phyloP scores from a whole-genome alignment of 2,888 invertebrate genomes.

The Deroplatys truncata region DNA sequence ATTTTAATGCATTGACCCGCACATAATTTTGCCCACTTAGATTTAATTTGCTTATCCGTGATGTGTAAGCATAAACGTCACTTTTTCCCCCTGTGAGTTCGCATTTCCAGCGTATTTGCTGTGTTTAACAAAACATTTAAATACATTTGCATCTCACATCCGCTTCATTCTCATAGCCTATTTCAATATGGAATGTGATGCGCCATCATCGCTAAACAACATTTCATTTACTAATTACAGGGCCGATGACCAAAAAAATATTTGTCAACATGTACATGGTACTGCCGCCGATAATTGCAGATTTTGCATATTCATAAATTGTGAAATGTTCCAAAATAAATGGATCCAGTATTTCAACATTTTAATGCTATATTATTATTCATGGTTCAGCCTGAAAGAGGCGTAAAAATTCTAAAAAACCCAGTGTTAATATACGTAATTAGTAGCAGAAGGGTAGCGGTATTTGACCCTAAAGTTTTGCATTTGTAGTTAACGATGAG shows the following conservation, averaged over 20 bases:
- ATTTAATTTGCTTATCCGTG: not conserved
- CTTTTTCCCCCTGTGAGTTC: too few relatives aligned
- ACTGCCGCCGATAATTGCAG: not conserved
- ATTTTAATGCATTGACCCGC: not conserved
- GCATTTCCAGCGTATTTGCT: not conserved
- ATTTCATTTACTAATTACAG: not conserved
- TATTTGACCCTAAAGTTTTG: too few relatives aligned
- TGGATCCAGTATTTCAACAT: not conserved
- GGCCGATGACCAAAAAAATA: not conserved
- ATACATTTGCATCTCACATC: not conserved
- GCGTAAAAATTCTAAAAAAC: not conserved
- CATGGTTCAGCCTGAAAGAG: not conserved
- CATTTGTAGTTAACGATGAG: too few relatives aligned
- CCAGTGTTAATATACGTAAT: not conserved
- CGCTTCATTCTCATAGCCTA: not conserved
- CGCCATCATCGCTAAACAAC: not conserved
- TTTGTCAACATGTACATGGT: not conserved
- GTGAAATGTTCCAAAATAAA: not conserved
- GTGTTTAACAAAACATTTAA: not conserved
- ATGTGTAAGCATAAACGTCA: not conserved
- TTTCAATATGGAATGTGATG: not conserved
- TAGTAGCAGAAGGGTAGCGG: not conserved
- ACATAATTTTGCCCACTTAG: not conserved
- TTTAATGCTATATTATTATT: not conserved
- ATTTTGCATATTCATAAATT: not conserved